Conservation (phyloP, 2,113 vertebrate genomes). For the Empidonax traillii region DNA sequence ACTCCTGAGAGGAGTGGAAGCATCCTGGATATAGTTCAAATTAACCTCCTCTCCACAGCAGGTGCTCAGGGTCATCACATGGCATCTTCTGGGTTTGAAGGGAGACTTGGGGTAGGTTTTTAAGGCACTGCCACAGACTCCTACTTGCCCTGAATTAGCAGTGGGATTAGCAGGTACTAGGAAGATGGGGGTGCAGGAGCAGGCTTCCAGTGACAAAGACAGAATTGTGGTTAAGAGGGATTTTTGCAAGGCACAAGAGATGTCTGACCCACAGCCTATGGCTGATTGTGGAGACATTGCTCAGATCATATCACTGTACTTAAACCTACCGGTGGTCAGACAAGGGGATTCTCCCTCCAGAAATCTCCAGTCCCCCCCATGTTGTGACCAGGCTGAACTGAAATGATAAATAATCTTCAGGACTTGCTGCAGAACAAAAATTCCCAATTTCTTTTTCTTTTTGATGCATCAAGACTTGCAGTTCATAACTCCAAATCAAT, state of each 20-base stretch:
- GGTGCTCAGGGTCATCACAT: not conserved
- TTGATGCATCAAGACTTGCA: not conserved
- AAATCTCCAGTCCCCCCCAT: not conserved
- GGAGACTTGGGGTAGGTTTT: not conserved
- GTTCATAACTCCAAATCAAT: not conserved
- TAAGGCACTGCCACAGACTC: not conserved
- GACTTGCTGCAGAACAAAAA: not conserved
- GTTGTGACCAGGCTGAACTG: not conserved
- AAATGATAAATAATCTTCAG: not conserved
- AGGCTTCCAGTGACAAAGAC: not conserved
- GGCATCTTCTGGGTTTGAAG: not conserved
- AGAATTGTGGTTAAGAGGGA: not conserved
- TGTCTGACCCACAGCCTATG: fast-evolving
- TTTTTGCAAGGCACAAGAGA: not conserved
- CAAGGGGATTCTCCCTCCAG: not conserved
- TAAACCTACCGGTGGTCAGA: not conserved
- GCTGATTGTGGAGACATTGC: not conserved
- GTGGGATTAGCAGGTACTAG: not conserved
- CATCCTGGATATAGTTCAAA: not conserved
- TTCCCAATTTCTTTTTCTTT: not conserved
- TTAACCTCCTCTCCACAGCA: not conserved
- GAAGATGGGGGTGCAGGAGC: not conserved
- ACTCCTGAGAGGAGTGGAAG: conserved; percentile 23
- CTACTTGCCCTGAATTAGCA: not conserved
- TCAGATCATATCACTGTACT: not conserved